Conservation (phyloP, 2,113 vertebrate species). For the Phoxinus phoxinus region DNA sequence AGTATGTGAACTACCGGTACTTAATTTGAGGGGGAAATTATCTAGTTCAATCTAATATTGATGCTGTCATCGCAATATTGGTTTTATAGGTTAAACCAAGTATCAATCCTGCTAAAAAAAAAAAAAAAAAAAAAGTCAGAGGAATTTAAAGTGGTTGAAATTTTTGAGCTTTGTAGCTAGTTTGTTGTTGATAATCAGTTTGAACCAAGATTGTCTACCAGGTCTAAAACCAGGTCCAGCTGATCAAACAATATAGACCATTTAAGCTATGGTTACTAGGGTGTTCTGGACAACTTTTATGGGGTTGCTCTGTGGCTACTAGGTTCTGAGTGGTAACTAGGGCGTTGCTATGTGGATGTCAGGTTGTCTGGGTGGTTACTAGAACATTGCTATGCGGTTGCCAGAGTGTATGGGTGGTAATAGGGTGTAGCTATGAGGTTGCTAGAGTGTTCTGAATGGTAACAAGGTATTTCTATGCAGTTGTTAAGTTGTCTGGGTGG, state of each 20-base stretch:
- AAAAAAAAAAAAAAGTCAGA: background rate
- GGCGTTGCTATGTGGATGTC: background rate
- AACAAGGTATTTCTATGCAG: background rate
- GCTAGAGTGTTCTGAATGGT: background rate
- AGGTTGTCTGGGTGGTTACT: background rate
- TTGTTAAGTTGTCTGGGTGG: background rate
- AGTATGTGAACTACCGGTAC: too few relatives aligned
- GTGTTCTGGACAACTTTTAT: background rate
- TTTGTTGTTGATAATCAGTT: too few relatives aligned
- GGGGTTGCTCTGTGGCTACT: background rate
- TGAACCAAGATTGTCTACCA: too few relatives aligned
- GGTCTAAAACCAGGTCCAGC: background rate
- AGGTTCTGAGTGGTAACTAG: background rate
- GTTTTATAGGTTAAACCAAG: background rate
- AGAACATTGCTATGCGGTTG: background rate
- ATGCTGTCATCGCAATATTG: background rate
- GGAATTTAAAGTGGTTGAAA: background rate
- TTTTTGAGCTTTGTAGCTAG: background rate
- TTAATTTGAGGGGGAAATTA: background rate
- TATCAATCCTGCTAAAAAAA: background rate
- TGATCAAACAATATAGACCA: background rate
- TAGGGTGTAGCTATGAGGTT: background rate
- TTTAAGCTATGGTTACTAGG: background rate
- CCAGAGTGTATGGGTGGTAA: background rate
- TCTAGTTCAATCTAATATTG: background rate